Evolutionary conservation across 1,140 invertebrate genomes (phyloP), one percentile per base, ranked within the genome.

Genomic region (Pseudomyrmex dendroicus): DNA sequence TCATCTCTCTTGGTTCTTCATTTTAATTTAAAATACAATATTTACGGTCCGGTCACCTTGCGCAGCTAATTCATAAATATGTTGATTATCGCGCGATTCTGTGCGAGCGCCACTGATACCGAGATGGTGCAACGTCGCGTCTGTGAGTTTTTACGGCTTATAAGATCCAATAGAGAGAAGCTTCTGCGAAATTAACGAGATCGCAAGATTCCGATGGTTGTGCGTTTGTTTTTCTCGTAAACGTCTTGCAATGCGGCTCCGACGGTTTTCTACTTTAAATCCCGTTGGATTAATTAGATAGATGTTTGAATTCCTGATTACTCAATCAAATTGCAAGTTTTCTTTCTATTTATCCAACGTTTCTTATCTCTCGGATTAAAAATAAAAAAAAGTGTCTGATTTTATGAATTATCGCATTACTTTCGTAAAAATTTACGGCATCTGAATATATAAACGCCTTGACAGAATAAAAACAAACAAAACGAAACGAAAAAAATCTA

Each of bases 11-110:
- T 56, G 15, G 17, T 67, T 89, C 84, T 67, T 89, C 84, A 89
- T 91, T 87, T 89, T 86, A 90, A 89, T 91, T 91, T 91, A 85
- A 91, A 84, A 90, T 91, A 84, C 66, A 84, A 82, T 84, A 82
- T 87, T 76, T 13, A 52, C 80, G 44, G 64, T 50, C 20, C 56
- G 66, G 59, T 52, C 48, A 84, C 56, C 61, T 56, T 22, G 20
- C 20, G 44, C 48, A 59, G 73, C 74, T 86, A 67, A 86, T 82
- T 89, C 88, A 90, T 91, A 88, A 91, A 91, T 91, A 91, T 91
- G 90, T 82, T 91, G 77, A 90, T 91, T 89, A 91, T 90, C 72
- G 48, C 70, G 76, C 82, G 54, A 77, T 74, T 84, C 77, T 50
- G 15, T 35, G 35, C 17, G 76, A 84, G 13, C 25, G 73, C 83